A percentile compares a stretch with the other conserved stretches of the same genome.
Evolutionary conservation across 2,797 vertebrate genomes (phyloP).

Genomic region (Poeciliopsis infans): DNA sequence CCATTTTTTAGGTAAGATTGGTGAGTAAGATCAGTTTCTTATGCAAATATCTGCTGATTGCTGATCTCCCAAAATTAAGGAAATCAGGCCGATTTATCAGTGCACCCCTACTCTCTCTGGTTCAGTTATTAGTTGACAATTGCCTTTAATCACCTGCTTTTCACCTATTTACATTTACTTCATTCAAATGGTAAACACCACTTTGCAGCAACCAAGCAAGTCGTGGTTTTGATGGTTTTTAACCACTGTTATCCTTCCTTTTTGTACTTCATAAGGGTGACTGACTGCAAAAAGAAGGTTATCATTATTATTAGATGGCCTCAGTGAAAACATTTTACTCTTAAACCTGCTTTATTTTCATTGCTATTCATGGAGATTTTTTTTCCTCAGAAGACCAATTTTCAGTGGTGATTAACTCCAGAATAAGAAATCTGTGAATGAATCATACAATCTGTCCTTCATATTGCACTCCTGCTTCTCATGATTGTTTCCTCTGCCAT

Average conservation of each 20-base stretch:
- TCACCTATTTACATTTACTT: neutral
- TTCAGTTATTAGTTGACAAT: constrained; percentile 6
- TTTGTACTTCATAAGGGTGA: constrained; percentile 17
- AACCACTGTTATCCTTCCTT: constrained; percentile 29
- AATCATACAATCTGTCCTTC: neutral
- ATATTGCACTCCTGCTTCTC: constrained; percentile 38
- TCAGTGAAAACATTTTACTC: neutral
- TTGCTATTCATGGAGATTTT: neutral
- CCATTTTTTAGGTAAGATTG: neutral
- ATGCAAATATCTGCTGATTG: neutral
- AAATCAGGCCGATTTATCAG: neutral
- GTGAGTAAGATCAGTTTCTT: neutral
- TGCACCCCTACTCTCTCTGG: neutral
- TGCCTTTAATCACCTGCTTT: constrained; percentile 17
- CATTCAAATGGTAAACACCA: constrained; percentile 3
- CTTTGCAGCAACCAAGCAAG: constrained; percentile 18
- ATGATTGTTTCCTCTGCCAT: constrained; percentile 62
- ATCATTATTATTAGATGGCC: neutral
- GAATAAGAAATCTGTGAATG: neutral
- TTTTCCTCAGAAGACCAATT: neutral
- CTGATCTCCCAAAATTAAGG: neutral
- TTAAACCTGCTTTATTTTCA: neutral
- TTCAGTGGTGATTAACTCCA: constrained; percentile 9
- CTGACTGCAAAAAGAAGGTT: constrained; percentile 18
- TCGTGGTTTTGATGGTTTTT: constrained; percentile 34